These are phyloP conservation scores for Aplodontia rufa DNA, from an alignment of 2,113 vertebrate species.

Conservation along the genomic window DNA sequence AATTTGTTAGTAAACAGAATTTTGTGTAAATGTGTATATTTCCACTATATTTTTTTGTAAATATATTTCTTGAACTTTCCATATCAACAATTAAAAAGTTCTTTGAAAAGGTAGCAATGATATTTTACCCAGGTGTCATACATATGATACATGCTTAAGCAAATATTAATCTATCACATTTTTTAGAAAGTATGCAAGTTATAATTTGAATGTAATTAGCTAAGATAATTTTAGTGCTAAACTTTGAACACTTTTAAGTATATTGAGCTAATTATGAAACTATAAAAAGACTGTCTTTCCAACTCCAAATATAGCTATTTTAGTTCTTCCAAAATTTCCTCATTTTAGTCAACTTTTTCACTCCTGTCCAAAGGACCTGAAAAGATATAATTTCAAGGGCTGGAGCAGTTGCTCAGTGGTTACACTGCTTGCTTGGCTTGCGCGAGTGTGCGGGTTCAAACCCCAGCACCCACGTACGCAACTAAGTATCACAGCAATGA, in stretches of 20 bases:
- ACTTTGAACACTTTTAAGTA: not conserved
- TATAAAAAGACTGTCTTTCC: not conserved
- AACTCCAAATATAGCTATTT: not conserved
- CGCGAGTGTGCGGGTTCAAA: no score
- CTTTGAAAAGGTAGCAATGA: not conserved
- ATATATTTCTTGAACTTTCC: not conserved
- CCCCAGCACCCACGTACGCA: no score
- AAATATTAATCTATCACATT: not conserved
- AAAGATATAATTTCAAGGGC: no score
- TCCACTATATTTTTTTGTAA: no score
- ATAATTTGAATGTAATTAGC: not conserved
- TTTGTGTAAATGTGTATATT: not conserved
- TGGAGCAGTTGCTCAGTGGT: no score
- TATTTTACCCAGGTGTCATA: not conserved
- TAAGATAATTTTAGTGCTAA: constrained; percentile 44
- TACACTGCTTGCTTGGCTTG: no score
- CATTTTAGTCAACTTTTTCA: not conserved
- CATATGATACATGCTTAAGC: not conserved
- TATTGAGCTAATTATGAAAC: not conserved
- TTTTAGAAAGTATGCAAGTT: not conserved
- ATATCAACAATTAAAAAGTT: not conserved
- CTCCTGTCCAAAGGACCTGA: no score
- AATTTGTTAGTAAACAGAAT: not conserved
- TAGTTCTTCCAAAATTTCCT: not conserved
- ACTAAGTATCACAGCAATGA: no score